Conservation (phyloP, 2,888 invertebrate genomes). For the Apotomis turbidana region DNA sequence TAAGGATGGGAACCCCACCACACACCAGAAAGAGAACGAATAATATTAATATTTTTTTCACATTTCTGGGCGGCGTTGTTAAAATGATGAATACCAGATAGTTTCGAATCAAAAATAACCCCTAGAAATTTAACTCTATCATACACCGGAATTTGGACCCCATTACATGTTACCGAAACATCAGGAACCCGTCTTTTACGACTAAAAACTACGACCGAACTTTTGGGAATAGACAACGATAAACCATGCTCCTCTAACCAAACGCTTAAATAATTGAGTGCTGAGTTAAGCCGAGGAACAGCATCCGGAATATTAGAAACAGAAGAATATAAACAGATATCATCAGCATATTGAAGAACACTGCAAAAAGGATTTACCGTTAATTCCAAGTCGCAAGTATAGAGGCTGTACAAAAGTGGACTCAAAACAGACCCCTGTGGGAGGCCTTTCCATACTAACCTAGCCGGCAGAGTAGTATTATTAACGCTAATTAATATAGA, state of each 20-base stretch:
- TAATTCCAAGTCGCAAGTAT: constrained; percentile 44
- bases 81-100: constrained; percentile 38
- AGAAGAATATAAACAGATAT: constrained; percentile 43
- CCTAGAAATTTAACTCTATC: constrained; percentile 45
- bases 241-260: constrained; percentile 41
- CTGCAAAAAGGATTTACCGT: constrained; percentile 32
- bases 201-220: constrained; percentile 42
- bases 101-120: constrained; percentile 40
- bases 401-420: constrained; percentile 45
- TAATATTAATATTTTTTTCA: constrained; percentile 43
- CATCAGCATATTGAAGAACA: constrained; percentile 50
- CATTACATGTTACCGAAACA: constrained; percentile 9
- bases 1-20: constrained; percentile 16
- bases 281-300: background rate
- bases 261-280: constrained; percentile 27
- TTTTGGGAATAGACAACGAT: constrained; percentile 41
- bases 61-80: constrained; percentile 41
- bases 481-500: constrained; percentile 32
- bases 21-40: constrained; percentile 37
- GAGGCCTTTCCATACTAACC: constrained; percentile 46
- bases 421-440: constrained; percentile 48
- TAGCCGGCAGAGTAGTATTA: constrained; percentile 17
- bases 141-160: background rate
- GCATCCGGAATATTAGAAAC: background rate
- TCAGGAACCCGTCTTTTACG: constrained; percentile 33